Base-by-base conservation (phyloP, 2,797 vertebrate genomes). In the Aythya fuligula region DNA sequence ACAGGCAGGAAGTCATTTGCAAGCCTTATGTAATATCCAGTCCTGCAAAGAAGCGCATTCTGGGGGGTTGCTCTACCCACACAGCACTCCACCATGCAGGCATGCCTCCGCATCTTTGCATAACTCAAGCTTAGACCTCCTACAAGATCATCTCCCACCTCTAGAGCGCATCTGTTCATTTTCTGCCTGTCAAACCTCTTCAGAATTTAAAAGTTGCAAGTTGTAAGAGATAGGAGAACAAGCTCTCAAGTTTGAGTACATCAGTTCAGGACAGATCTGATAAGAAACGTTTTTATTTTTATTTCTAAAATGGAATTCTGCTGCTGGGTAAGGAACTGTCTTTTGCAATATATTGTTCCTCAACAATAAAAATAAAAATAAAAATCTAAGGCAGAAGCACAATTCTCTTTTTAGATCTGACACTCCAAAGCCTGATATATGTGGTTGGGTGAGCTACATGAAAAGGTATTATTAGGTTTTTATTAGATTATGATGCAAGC, bases 131-230 rank as follows among this genome's bases (percentile, higher is more conserved):
- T 62, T 4, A 90, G 93, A 25, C 91, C 88, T 95, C 96, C 95
- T 77, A 95, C 94, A 91, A 25, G 51, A 96, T 92, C 79, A 81
- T 62, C 95, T 86, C 94, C 96, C 94, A 94, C 94, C 75, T 85
- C 74, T 90, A 21, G 94, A 27, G 69, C 62, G 61, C 95, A 94
- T 94, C 95, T 96, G 94, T 95, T 96, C 86, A 7, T 85, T 72
- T 85, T 87, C 75, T 96, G 80, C 61, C 88, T 90, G 94, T 96
- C 95, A 95, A 91, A 54, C 49, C 34, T 82, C 54, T 75, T 82
- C 90, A 80, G 65, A 87, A 85, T 69, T 77, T 73, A 39, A 79
- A 93, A 64, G 17, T 87, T 87, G 45, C 27, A 72, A 79, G 77
- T 87, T 89, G 45, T 30, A 72, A 79, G 77, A 79, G 39, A 76